Conservation (phyloP, 2,888 invertebrate species). For the Electrophaes corylata region DNA sequence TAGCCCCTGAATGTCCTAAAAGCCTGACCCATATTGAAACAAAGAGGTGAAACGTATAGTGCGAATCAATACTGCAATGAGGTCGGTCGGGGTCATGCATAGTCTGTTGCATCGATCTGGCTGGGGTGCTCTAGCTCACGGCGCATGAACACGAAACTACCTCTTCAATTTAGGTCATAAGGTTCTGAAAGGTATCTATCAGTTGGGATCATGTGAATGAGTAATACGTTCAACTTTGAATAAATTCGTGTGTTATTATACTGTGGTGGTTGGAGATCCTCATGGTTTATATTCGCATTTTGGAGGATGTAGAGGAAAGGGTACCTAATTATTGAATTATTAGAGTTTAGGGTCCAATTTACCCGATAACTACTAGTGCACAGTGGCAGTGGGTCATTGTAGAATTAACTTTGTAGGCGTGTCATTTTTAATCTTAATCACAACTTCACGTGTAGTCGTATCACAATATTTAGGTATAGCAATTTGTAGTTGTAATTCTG, state of each 20-base stretch:
- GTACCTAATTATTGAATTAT: neutral
- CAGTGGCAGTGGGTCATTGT: too few species aligned
- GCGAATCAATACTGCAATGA: neutral
- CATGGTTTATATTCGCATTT: neutral
- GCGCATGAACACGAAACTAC: neutral
- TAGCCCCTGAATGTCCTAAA: neutral
- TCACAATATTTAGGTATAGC: neutral
- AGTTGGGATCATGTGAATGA: neutral
- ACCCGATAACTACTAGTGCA: too few species aligned
- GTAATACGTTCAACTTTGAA: neutral
- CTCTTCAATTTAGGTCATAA: neutral
- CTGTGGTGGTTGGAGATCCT: neutral
- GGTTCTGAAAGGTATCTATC: neutral
- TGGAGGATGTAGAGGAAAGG: neutral
- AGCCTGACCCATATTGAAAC: neutral
- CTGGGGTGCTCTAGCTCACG: neutral
- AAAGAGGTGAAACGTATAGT: neutral
- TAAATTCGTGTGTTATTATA: neutral
- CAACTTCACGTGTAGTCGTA: too few species aligned
- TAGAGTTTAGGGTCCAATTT: too few species aligned
- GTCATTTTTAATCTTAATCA: neutral
- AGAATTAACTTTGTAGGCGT: too few species aligned
- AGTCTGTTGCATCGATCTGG: neutral
- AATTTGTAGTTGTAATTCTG: too few species aligned
- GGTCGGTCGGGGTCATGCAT: neutral